A percentile compares a stretch with the other conserved stretches of the same genome.
phyloP scores from a whole-genome alignment of 2,888 invertebrate genomes.

The Harpalus rufipes region DNA sequence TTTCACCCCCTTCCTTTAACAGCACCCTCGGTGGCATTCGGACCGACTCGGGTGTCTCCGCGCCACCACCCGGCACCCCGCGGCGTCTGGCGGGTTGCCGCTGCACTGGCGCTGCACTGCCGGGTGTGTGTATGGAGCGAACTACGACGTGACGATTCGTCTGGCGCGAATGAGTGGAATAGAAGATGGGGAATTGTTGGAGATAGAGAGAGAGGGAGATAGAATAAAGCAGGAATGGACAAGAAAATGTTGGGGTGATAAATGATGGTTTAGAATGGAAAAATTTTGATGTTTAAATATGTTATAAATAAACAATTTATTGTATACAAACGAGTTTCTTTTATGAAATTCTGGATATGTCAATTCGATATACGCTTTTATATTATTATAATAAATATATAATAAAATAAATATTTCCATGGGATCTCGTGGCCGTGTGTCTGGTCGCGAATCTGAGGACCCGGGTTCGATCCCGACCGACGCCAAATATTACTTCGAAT shows the following conservation, averaged over 20 bases:
- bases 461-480: too few species aligned
- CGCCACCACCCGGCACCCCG: constrained; percentile 29
- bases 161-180: neutral
- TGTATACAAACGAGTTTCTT: too few species aligned
- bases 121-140: neutral
- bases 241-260: neutral
- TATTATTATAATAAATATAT: too few species aligned
- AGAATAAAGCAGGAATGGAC: neutral
- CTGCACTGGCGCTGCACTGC: constrained; percentile 27
- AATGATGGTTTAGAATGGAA: neutral
- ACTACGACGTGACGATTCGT: constrained; percentile 11
- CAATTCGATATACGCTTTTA: too few species aligned
- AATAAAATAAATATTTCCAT: too few species aligned
- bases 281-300: too few species aligned
- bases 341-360: too few species aligned
- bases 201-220: neutral
- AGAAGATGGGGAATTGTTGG: neutral
- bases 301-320: too few species aligned
- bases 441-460: too few species aligned
- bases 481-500: too few species aligned
- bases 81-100: constrained; percentile 51
- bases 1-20: too few species aligned
- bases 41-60: constrained; percentile 8
- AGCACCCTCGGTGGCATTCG: neutral
- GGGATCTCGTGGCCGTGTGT: too few species aligned